Conservation (phyloP, 2,888 invertebrate species). For the Muschampia plurimacula region DNA sequence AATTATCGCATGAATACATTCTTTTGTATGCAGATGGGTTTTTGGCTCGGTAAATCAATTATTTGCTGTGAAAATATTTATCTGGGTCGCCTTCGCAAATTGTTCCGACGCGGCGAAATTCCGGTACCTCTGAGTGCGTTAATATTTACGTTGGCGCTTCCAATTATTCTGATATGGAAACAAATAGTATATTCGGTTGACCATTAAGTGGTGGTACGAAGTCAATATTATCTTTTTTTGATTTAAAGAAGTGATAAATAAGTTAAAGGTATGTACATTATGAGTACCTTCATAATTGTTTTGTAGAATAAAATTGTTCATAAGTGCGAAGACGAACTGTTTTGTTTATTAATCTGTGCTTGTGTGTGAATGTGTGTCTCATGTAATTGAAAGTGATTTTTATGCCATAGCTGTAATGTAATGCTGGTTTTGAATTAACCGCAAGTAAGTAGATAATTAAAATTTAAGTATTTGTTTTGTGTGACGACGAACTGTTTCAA, state of each 20-base stretch:
- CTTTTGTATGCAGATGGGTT: conserved; percentile 38
- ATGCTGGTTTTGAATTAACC: no score
- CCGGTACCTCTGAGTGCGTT: conserved; percentile 18
- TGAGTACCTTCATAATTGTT: no score
- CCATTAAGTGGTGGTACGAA: conserved; percentile 8
- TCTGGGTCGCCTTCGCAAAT: conserved; percentile 36
- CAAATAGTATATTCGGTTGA: conserved; percentile 23
- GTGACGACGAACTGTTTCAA: no score
- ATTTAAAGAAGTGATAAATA: background rate
- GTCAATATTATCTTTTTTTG: background rate
- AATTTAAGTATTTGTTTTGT: no score
- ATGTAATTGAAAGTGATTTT: no score
- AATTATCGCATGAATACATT: conserved; percentile 10
- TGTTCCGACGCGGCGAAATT: conserved; percentile 21
- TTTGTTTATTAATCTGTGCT: no score
- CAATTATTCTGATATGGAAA: conserved; percentile 36
- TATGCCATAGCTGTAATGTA: no score
- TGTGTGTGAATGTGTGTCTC: no score
- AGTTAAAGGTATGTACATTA: background rate
- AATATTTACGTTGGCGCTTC: conserved; percentile 30
- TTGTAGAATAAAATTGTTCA: no score
- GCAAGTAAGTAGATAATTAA: no score
- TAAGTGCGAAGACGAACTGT: no score
- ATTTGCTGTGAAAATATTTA: conserved; percentile 39
- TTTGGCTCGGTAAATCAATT: conserved; percentile 38